Conservation (phyloP, 1,140 invertebrate species). For the Elymnias hypermnestra region DNA sequence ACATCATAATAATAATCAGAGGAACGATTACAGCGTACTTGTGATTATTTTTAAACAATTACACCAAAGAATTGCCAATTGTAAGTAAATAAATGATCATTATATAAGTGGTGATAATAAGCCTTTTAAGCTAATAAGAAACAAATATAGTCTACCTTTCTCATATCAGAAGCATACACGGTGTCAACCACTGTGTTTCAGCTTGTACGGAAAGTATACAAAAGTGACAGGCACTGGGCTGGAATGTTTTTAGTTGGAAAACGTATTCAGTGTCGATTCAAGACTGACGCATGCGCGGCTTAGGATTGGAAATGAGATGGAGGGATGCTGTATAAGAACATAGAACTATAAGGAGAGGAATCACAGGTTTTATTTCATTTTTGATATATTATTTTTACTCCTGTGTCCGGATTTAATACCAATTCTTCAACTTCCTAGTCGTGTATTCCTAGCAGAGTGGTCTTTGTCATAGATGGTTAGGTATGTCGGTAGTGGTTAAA, state of each 20-base stretch:
- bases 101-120: background rate
- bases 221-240: conserved; percentile 1
- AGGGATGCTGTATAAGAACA: conserved; percentile 38
- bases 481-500: no score
- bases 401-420: no score
- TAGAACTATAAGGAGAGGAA: conserved; percentile 22
- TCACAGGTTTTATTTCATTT: no score
- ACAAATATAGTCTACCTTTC: background rate
- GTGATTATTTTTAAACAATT: no score
- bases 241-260: conserved; percentile 8
- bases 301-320: conserved; percentile 17
- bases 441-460: no score
- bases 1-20: no score
- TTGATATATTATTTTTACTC: no score
- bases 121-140: conserved; percentile 6
- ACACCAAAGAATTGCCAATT: no score
- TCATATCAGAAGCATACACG: background rate
- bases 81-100: background rate
- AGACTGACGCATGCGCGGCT: conserved; percentile 29
- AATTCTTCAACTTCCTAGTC: no score
- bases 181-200: conserved; percentile 2
- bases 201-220: background rate
- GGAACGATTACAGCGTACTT: no score
- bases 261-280: conserved; percentile 20
- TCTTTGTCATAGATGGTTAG: no score